Percentiles rank a stretch among this genome's conserved stretches.
phyloP scores from a whole-genome alignment of 2,797 vertebrate species.

The Cryptoprocta ferox region DNA sequence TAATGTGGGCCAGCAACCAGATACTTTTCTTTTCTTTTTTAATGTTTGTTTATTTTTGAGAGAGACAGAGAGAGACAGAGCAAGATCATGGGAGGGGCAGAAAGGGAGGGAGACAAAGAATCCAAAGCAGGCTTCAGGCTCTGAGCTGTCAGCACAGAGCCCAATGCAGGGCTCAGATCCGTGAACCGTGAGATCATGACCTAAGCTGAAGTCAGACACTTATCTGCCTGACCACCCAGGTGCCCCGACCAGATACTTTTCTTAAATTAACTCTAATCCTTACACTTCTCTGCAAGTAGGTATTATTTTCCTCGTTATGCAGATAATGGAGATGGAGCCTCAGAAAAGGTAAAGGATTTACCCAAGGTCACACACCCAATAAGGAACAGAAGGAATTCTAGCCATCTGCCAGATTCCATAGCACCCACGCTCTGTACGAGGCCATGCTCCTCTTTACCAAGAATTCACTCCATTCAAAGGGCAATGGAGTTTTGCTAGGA shows the following conservation, averaged over 20 bases:
- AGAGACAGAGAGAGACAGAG: too few species aligned
- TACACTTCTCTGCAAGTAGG: not conserved
- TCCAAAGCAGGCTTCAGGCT: too few species aligned
- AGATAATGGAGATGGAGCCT: not conserved
- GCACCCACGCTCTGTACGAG: not conserved
- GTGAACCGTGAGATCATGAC: too few species aligned
- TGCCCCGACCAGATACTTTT: not conserved
- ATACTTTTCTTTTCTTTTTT: too few species aligned
- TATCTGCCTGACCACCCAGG: too few species aligned
- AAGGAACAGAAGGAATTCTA: not conserved
- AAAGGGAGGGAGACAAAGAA: too few species aligned
- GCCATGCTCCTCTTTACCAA: not conserved
- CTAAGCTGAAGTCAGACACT: too few species aligned
- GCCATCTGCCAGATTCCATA: not conserved
- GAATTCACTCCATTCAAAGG: not conserved
- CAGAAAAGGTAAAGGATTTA: not conserved
- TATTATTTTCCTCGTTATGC: not conserved
- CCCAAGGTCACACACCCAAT: not conserved
- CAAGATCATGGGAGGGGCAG: too few species aligned
- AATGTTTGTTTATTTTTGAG: too few species aligned
- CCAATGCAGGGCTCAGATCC: too few species aligned
- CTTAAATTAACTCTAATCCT: not conserved
- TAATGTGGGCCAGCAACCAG: not conserved
- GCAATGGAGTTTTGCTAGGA: not conserved
- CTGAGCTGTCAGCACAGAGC: too few species aligned